A percentile compares a stretch with the other conserved stretches of the same genome.
These are phyloP conservation scores for Hucho hucho DNA, from an alignment of 2,113 vertebrate genomes.

Conservation along the genomic window DNA sequence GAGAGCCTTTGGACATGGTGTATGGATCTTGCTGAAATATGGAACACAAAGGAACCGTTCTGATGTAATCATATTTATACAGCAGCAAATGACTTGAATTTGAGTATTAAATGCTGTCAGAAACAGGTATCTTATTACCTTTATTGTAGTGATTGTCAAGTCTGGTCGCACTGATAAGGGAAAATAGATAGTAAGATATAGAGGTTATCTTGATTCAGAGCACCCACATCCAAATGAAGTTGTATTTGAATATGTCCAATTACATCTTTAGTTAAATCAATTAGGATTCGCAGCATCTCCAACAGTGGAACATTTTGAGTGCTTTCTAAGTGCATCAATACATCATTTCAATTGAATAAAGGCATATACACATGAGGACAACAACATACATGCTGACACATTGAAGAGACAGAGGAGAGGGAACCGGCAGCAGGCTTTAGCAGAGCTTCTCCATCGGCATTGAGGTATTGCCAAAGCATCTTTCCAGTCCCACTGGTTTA, in stretches of 20 bases:
- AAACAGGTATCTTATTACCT: constrained; percentile 62
- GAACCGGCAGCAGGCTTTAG: background rate
- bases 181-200: background rate
- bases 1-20: constrained; percentile 67
- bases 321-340: no score
- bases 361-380: background rate
- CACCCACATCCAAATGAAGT: no score
- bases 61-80: background rate
- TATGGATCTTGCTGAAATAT: constrained; percentile 82
- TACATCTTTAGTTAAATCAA: no score
- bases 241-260: no score
- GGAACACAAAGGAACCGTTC: background rate
- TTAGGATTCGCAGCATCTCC: no score
- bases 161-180: constrained; percentile 40
- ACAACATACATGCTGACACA: background rate
- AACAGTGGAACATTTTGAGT: no score
- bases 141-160: constrained; percentile 80
- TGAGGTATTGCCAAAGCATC: background rate
- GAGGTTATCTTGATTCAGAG: no score
- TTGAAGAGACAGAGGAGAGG: background rate
- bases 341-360: background rate
- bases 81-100: background rate
- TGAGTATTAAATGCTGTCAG: background rate
- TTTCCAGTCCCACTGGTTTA: constrained; percentile 3
- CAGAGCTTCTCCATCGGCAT: background rate